Base-by-base conservation (phyloP, 1,140 invertebrate species). In the Ditylenchus dipsaci region DNA sequence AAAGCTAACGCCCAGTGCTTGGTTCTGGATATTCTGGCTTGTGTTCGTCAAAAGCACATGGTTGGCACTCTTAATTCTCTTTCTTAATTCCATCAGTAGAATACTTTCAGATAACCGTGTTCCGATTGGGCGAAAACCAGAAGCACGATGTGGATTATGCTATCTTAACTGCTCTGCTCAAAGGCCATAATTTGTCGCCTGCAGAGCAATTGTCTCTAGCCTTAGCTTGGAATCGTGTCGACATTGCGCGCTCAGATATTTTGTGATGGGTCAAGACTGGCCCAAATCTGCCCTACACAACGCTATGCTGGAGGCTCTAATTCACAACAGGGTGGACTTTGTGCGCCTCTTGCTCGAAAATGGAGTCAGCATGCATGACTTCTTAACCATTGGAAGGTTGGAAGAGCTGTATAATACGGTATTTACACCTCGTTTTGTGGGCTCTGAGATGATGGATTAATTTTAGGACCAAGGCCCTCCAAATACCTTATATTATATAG, bases 371-470 rank as follows among this genome's bases (percentile, higher is more conserved):
- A 97, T 98, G 92, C 88, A 91, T 72, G 94, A 94, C 84, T 98
- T 97, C 84, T 87, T 98, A 29, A 95, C 93, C 23, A 95, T 97
- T 79, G 89, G 90, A 19, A 86, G 93, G 33, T 86, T 98, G 15
- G 94, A 98, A 86, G 92, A 95, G 81, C 86, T 97, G 19, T 97
- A 97, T 82, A 97, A 93, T 85, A 91, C 91, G 29, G 91, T 94
- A 92, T 95, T n/a, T n/a, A n/a, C n/a, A n/a, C n/a, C n/a, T n/a
- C n/a, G n/a, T n/a, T n/a, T n/a, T n/a, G n/a, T 85, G 93, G 95
- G 80, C 95, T 95, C 49, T 33, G 1, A 59, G 9, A 43, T 15
- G 23, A n/a, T 33, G n/a, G n/a, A n/a, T n/a, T 43, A 49, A 3
- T 7, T 53, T 7, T 17, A 53, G 49, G 49, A 53, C 23, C 49